Evolutionary conservation across 1,140 invertebrate species (phyloP).

Genomic region (Stegodyphus mimosarum): DNA sequence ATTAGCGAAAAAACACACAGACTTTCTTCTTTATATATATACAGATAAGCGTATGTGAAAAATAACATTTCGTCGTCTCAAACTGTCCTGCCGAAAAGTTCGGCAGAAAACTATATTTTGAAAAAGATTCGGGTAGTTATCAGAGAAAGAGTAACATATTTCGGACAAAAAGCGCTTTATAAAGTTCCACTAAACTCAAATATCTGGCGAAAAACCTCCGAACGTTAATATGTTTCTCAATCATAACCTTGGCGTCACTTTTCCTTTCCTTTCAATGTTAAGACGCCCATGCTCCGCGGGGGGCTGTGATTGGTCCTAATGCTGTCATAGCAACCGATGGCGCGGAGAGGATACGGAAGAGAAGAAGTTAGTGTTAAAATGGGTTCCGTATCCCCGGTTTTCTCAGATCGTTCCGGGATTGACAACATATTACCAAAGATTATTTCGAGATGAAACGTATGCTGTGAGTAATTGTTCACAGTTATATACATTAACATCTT

Average conservation of each 20-base stretch:
- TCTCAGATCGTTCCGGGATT: too few relatives aligned
- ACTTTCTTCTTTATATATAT: too few relatives aligned
- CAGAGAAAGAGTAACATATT: neutral
- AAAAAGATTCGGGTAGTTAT: constrained; percentile 14
- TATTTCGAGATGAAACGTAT: too few relatives aligned
- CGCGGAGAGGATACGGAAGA: constrained; percentile 46
- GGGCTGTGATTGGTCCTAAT: constrained; percentile 37
- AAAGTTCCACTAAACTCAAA: constrained; percentile 30
- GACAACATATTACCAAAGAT: too few relatives aligned
- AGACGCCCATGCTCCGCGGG: neutral
- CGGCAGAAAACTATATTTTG: neutral
- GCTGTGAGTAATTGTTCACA: too few relatives aligned
- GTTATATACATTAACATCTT: too few relatives aligned
- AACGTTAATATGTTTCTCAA: constrained; percentile 13
- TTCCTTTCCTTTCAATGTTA: constrained; percentile 27
- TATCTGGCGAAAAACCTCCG: constrained; percentile 15
- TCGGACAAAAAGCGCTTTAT: constrained; percentile 23
- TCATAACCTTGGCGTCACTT: constrained; percentile 51
- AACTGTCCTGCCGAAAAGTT: too few relatives aligned
- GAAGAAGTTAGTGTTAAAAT: constrained; percentile 50
- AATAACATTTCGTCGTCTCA: too few relatives aligned
- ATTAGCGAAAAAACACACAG: too few relatives aligned
- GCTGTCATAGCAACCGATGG: constrained; percentile 43
- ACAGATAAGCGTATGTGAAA: too few relatives aligned
- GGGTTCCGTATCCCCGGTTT: constrained; percentile 18